Base-by-base conservation (phyloP, 2,113 vertebrate genomes). In the Leucopternis melanops region DNA sequence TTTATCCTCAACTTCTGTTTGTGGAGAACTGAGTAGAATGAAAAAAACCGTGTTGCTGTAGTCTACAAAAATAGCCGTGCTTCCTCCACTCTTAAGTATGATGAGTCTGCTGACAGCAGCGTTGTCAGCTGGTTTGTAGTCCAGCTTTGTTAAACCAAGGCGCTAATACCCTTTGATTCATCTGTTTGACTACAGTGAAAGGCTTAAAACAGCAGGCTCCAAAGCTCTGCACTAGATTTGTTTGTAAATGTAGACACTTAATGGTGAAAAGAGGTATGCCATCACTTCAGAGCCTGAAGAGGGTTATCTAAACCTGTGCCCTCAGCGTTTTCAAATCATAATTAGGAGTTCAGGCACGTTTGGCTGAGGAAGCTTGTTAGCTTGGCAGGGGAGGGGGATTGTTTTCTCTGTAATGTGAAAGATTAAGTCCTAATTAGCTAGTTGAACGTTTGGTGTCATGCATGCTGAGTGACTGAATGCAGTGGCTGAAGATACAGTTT, bases 181-280 rank as follows among this genome's bases (percentile, higher is more conserved):
- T 95, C 63, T 20, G 36, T 38, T 70, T 13, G 12, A 5, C 83
- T 66, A 10, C 11, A 34, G 20, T 7, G 42, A 32, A 78, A 78
- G 61, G 80, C 83, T 63, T 59, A 62, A 74, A 62, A 54, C 72
- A 78, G 91, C 75, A 50, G 55, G 80, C 32, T 55, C 29, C 17
- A 9, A 15, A 79, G 69, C 70, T 69, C 81, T 78, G 81, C n/a
- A 10, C 61, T 29, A 57, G n/a, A 91, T 89, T 94, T 95, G 84
- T 94, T 95, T 95, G 92, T 82, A 44, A 81, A 95, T 47, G 89
- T 91, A 69, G 94, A 91, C 83, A 75, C 95, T 97, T 94, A 91
- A 95, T 57, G 91, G 91, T 87, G 93, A 71, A 71, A 92, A 88
- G 63, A 79, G 92, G 91, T 72, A 95, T 61, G 78, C 80, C 91